phyloP scores from a whole-genome alignment of 2,113 vertebrate species.

The Scatophagus argus region DNA sequence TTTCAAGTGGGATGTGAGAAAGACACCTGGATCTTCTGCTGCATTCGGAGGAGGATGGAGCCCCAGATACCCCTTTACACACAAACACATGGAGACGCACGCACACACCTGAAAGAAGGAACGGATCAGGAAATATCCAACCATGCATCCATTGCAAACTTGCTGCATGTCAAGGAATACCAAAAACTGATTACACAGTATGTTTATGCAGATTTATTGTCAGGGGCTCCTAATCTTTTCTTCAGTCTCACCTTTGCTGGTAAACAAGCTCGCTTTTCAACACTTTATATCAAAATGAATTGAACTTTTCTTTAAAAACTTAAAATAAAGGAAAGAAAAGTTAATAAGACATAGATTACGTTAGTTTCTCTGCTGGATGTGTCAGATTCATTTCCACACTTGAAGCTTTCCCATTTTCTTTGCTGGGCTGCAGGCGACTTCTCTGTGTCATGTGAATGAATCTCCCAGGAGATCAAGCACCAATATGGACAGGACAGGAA shows the following conservation, averaged over 20 bases:
- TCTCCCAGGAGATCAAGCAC: constrained; percentile 54
- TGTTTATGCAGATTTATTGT: constrained; percentile 7
- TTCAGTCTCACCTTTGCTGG: neutral
- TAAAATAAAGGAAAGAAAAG: neutral
- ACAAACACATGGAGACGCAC: neutral
- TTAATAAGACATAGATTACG: constrained; percentile 7
- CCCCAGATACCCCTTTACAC: neutral
- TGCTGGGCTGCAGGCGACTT: neutral
- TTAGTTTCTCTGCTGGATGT: constrained; percentile 15
- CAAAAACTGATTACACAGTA: constrained; percentile 28
- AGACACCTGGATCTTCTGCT: constrained; percentile 43
- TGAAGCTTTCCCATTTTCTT: constrained; percentile 44
- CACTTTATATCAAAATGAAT: neutral
- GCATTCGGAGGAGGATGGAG: constrained; percentile 25
- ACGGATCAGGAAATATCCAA: constrained; percentile 9
- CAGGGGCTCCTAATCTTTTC: neutral
- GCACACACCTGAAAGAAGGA: neutral
- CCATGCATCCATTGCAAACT: neutral
- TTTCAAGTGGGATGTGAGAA: constrained; percentile 53
- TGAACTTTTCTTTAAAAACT: neutral
- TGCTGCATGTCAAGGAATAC: constrained; percentile 38
- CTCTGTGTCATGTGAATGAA: constrained; percentile 41
- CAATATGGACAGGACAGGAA: constrained; percentile 48
- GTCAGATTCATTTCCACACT: constrained; percentile 37
- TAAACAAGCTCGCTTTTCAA: neutral